Percentiles rank a stretch among this genome's conserved stretches.
phyloP scores from a whole-genome alignment of 2,113 vertebrate species.

The Dermatemys mawii region DNA sequence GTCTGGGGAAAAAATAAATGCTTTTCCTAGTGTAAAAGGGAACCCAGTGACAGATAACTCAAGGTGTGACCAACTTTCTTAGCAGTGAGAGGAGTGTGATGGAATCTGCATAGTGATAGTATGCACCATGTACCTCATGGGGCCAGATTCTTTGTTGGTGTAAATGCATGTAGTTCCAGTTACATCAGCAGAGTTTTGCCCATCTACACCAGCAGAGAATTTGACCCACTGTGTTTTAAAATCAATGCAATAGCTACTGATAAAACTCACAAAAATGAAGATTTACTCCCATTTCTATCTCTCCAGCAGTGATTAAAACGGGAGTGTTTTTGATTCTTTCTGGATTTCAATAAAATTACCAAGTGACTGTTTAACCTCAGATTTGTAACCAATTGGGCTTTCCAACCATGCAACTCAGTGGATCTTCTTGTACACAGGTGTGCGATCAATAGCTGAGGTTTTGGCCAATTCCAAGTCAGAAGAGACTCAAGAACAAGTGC shows the following conservation, averaged over 20 bases:
- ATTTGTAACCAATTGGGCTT: background rate
- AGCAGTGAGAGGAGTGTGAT: fast-evolving
- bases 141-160: background rate
- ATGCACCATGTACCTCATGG: background rate
- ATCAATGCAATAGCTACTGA: background rate
- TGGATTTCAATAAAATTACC: background rate
- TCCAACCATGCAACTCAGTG: fast-evolving
- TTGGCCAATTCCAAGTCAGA: constrained; percentile 76
- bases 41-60: background rate
- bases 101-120: background rate
- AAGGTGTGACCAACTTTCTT: background rate
- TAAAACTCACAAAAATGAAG: background rate
- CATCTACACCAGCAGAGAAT: background rate
- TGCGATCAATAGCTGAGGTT: constrained; percentile 79
- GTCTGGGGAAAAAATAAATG: background rate
- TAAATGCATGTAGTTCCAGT: fast-evolving
- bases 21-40: background rate
- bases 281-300: background rate
- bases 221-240: background rate
- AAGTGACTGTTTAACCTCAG: background rate
- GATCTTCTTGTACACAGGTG: constrained; percentile 71
- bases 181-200: background rate
- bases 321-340: background rate
- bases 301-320: fast-evolving
- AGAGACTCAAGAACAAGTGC: constrained; percentile 76